Conservation (phyloP, 2,888 invertebrate genomes). For the Cerceris ruficornis region DNA sequence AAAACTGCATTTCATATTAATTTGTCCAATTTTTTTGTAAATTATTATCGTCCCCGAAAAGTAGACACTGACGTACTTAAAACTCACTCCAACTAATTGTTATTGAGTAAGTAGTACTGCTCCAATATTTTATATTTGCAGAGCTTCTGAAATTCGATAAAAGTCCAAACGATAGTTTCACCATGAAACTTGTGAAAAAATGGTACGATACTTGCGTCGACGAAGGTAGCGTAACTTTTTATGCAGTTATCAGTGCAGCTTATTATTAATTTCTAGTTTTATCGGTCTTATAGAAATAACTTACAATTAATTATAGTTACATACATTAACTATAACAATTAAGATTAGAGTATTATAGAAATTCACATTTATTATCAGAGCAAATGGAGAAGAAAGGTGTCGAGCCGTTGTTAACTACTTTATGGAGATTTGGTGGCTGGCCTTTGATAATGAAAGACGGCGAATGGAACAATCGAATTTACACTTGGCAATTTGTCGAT, state of each 20-base stretch:
- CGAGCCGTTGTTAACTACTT: conserved; percentile 56
- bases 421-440: conserved; percentile 68
- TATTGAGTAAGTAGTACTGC: background rate
- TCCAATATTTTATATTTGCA: conserved; percentile 12
- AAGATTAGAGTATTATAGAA: too few relatives aligned
- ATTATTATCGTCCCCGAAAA: too few relatives aligned
- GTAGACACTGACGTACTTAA: too few relatives aligned
- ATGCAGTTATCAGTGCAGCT: too few relatives aligned
- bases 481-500: conserved; percentile 66
- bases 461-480: conserved; percentile 64
- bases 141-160: conserved; percentile 45
- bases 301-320: too few relatives aligned
- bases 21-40: too few relatives aligned
- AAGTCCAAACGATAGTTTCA: conserved; percentile 56
- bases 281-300: too few relatives aligned
- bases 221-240: too few relatives aligned
- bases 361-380: too few relatives aligned
- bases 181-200: conserved; percentile 62
- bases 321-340: too few relatives aligned
- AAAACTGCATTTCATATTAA: too few relatives aligned
- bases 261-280: background rate
- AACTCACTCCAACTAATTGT: too few relatives aligned
- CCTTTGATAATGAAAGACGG: conserved; percentile 67
- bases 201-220: conserved; percentile 67
- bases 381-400: conserved; percentile 59